Percentiles rank a stretch among this genome's conserved stretches.
Evolutionary conservation across 2,888 invertebrate species (phyloP).

Genomic region (Ichneumoninae sp.): DNA sequence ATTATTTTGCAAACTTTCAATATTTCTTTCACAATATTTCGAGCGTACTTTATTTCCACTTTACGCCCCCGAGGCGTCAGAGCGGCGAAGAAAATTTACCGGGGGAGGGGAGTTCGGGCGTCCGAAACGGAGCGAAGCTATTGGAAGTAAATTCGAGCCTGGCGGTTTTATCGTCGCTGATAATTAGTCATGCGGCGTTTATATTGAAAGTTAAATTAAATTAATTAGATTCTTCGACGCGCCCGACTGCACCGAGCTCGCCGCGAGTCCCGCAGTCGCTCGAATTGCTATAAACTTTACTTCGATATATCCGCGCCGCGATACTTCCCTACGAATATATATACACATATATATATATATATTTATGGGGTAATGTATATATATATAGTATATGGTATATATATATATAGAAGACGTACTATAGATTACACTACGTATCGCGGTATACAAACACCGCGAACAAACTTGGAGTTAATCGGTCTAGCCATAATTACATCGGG

Average conservation of each 20-base stretch:
- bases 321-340: background rate
- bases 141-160: background rate
- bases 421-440: conserved; percentile 20
- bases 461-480: conserved; percentile 60
- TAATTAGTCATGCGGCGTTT: conserved; percentile 33
- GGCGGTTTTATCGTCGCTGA: conserved; percentile 8
- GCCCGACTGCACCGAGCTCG: conserved; percentile 28
- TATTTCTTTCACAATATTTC: too few species aligned
- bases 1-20: too few species aligned
- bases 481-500: conserved; percentile 48
- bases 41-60: too few species aligned
- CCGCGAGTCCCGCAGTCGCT: background rate
- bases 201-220: conserved; percentile 40
- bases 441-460: conserved; percentile 43
- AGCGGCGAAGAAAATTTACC: background rate
- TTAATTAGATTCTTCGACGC: conserved; percentile 38
- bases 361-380: background rate
- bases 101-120: background rate
- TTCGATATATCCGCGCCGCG: background rate
- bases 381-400: background rate
- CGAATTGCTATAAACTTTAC: conserved; percentile 40
- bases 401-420: background rate
- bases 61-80: background rate
- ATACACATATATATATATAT: background rate
- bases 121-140: background rate